These are phyloP conservation scores for Potamilus streckersoni DNA, from an alignment of 1,140 invertebrate species.

Conservation along the genomic window DNA sequence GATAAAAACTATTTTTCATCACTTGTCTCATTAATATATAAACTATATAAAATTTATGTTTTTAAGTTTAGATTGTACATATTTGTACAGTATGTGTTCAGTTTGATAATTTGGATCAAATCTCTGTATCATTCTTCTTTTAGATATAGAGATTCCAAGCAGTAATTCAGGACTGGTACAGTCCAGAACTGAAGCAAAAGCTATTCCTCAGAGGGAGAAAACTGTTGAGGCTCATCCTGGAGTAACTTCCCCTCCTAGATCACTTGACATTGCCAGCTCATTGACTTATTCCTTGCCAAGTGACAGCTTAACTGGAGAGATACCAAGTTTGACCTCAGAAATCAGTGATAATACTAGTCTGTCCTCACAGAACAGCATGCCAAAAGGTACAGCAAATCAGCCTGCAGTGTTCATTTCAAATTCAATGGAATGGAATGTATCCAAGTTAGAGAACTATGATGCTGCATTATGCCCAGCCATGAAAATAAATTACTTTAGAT, in stretches of 20 bases:
- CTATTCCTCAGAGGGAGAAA: conserved; percentile 22
- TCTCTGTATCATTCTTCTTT: conserved; percentile 1
- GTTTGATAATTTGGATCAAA: neutral
- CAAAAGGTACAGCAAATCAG: no score
- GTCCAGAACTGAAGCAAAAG: conserved; percentile 8
- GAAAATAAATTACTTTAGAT: no score
- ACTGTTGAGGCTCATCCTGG: conserved; percentile 2
- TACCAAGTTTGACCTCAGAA: no score
- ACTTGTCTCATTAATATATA: neutral
- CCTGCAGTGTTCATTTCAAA: no score
- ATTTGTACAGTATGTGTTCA: conserved; percentile 1
- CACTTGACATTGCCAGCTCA: conserved; percentile 15
- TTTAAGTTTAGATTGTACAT: neutral
- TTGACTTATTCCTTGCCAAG: conserved; percentile 13
- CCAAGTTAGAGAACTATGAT: no score
- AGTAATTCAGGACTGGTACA: conserved; percentile 17
- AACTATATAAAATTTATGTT: no score
- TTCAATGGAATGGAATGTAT: no score
- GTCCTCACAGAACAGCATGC: no score
- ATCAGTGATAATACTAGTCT: no score
- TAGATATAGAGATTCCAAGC: conserved; percentile 50
- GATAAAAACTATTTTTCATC: neutral
- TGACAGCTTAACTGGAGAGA: no score
- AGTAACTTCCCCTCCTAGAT: conserved; percentile 21
- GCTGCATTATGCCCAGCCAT: no score